Conservation (phyloP, 2,113 vertebrate genomes). For the Gila orcuttii region DNA sequence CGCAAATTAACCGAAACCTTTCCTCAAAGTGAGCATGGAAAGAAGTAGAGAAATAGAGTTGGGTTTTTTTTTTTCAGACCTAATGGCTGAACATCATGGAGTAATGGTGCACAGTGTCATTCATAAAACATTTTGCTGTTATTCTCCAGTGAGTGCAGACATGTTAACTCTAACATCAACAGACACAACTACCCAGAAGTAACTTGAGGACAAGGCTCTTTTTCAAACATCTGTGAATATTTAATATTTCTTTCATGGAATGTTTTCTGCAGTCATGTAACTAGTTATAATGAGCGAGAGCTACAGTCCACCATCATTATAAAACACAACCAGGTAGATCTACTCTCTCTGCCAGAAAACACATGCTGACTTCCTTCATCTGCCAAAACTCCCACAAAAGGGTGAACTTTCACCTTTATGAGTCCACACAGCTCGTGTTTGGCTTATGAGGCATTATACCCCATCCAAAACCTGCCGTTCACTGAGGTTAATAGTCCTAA, state of each 20-base stretch:
- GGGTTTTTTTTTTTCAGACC: neutral
- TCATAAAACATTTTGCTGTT: slow-evolving; percentile 21
- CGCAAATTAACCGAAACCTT: neutral
- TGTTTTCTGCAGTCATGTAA: slow-evolving; percentile 34
- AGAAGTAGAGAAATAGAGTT: neutral
- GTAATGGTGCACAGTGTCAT: neutral
- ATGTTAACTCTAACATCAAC: slow-evolving; percentile 39
- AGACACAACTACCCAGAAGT: slow-evolving; percentile 37
- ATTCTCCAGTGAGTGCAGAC: slow-evolving; percentile 38
- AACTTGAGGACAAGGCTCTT: slow-evolving; percentile 46
- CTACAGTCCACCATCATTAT: slow-evolving; percentile 52
- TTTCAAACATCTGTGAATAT: slow-evolving; percentile 56
- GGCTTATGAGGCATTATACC: slow-evolving; percentile 16
- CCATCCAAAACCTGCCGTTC: slow-evolving; percentile 34
- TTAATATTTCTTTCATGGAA: slow-evolving; percentile 54
- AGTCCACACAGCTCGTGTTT: slow-evolving; percentile 34
- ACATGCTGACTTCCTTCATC: slow-evolving; percentile 42
- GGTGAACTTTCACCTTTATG: slow-evolving; percentile 49
- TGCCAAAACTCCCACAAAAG: slow-evolving; percentile 51
- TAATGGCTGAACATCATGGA: slow-evolving; percentile 1
- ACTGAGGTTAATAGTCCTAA: slow-evolving; percentile 23
- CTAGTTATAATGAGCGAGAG: slow-evolving; percentile 48
- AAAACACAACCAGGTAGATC: slow-evolving; percentile 59
- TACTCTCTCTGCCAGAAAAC: slow-evolving; percentile 49
- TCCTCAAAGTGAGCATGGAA: neutral